Evolutionary conservation across 2,797 vertebrate species (phyloP), one percentile per base, ranked within the genome.

Genomic region (Coregonus ussuriensis): DNA sequence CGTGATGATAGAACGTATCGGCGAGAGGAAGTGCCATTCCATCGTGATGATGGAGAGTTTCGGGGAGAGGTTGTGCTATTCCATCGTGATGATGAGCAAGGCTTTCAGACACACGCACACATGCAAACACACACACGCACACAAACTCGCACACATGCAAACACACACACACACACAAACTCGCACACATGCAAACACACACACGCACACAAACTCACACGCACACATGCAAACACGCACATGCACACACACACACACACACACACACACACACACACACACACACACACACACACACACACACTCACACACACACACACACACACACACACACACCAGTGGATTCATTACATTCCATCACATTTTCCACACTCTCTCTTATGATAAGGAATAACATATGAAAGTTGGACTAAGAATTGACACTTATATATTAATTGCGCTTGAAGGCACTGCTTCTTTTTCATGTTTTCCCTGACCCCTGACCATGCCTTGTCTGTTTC

Each of bases 401-500:
- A 47, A 13, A 41, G 25, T 59, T 74, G 74, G 75, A 81, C 65
- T 70, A 81, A 75, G 71, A 77, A 81, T 81, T 75, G 54, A 72
- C 77, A 66, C 62, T 52, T 71, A 77, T 72, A 52, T 67, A 75
- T 63, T 78, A 76, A 81, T 78, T 81, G 66, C 71, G 74, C 71
- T 65, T 74, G 70, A 84, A 67, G 29, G 15, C 4, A 77, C 67
- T 77, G 72, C 71, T 82, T 82, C 66, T 74, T 67, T 81, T 79
- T 25, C 72, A 18, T 79, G 76, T 77, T 71, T 79, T 74, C 53
- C 51, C 68, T 73, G 54, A 59, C 77, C 72, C 54, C 70, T 83
- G 53, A 83, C 76, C 78, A 79, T 29, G 54, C 63, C 68, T 66
- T 71, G 73, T 72, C n/a, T 77, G 68, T 84, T 79, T 83, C 77